Conservation (phyloP, 2,888 invertebrate genomes). For the Chrysopilus asiliformis region DNA sequence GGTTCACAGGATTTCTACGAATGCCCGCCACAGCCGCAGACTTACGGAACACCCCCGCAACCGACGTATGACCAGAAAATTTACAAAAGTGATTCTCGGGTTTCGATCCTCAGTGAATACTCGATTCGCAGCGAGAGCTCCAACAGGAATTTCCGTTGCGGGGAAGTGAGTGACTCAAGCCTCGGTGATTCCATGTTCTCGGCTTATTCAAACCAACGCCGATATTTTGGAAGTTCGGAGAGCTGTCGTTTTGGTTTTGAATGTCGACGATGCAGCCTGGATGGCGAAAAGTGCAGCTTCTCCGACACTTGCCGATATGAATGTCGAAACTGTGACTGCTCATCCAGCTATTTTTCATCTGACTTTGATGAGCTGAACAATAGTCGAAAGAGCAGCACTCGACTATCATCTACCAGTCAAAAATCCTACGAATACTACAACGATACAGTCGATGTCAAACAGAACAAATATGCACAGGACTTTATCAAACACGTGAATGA, state of each 20-base stretch:
- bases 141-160: constrained; percentile 20
- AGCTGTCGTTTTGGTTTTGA: constrained; percentile 34
- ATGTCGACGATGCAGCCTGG: constrained; percentile 33
- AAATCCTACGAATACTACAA: constrained; percentile 21
- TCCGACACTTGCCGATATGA: constrained; percentile 35
- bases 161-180: constrained; percentile 29
- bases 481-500: constrained; percentile 37
- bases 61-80: constrained; percentile 26
- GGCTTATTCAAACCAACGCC: constrained; percentile 25
- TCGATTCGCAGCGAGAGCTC: constrained; percentile 32
- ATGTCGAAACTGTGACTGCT: constrained; percentile 35
- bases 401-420: constrained; percentile 13
- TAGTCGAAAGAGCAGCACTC: constrained; percentile 13
- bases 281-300: constrained; percentile 32
- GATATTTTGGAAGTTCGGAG: constrained; percentile 35
- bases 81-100: constrained; percentile 34
- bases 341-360: constrained; percentile 35
- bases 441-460: constrained; percentile 25
- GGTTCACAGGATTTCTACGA: constrained; percentile 13
- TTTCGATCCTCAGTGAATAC: constrained; percentile 33
- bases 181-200: constrained; percentile 28
- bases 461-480: constrained; percentile 35
- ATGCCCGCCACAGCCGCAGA: constrained; percentile 14
- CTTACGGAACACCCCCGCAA: background rate
- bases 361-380: constrained; percentile 35